Conservation (phyloP, 2,113 vertebrate species). For the Uria aalge region DNA sequence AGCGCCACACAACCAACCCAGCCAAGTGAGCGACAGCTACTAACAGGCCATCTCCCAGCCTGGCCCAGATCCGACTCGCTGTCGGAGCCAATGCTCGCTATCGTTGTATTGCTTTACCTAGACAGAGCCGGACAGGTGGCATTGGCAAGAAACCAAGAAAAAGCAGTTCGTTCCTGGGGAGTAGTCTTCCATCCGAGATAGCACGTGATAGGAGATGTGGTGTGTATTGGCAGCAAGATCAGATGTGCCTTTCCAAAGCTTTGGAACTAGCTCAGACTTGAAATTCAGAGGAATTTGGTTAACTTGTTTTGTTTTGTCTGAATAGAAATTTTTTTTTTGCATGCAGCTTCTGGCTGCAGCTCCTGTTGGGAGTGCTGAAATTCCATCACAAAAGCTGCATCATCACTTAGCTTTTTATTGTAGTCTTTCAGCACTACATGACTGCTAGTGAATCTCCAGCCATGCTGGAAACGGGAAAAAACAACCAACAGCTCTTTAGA, state of each 20-base stretch:
- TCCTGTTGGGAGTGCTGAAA: constrained; percentile 41
- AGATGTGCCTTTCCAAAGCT: constrained; percentile 3
- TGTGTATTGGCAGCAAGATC: neutral
- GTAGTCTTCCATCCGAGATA: neutral
- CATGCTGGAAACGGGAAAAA: constrained; percentile 8
- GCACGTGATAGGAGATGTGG: neutral
- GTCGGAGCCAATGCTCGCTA: neutral
- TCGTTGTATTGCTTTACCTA: constrained; percentile 6
- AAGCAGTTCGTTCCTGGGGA: constrained; percentile 34
- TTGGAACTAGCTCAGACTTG: constrained; percentile 16
- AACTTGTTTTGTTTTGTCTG: constrained; percentile 50
- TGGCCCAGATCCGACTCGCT: neutral
- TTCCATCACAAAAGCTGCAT: constrained; percentile 33
- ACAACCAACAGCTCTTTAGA: neutral
- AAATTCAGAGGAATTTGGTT: constrained; percentile 38
- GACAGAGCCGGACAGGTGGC: neutral
- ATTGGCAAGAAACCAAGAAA: constrained; percentile 20
- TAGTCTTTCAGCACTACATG: constrained; percentile 15
- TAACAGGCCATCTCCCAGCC: constrained; percentile 55
- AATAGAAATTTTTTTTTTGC: neutral
- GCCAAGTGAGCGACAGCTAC: constrained; percentile 34
- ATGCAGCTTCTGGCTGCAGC: neutral
- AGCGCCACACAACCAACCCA: neutral
- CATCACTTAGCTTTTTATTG: constrained; percentile 42
- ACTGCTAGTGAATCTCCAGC: neutral